phyloP scores from a whole-genome alignment of 2,113 vertebrate species.

The Pteronura brasiliensis region DNA sequence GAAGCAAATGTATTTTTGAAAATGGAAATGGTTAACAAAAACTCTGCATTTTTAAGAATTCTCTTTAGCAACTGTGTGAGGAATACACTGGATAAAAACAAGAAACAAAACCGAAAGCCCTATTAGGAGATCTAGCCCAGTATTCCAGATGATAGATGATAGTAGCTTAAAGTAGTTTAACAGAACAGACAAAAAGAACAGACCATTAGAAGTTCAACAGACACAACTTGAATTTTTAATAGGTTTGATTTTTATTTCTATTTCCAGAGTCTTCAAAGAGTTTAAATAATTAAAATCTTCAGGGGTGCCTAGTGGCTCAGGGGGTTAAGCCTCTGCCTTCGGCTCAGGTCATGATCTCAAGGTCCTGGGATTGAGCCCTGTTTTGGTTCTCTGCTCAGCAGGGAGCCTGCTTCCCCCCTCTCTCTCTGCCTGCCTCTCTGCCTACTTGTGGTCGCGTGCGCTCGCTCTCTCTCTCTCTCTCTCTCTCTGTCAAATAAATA shows the following conservation, averaged over 20 bases:
- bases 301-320: neutral
- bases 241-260: neutral
- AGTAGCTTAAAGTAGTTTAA: neutral
- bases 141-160: neutral
- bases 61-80: neutral
- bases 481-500: no score
- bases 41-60: neutral
- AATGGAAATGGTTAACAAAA: neutral
- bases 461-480: no score
- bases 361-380: no score
- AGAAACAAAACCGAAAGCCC: neutral
- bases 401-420: no score
- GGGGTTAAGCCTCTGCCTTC: no score
- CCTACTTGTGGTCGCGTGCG: no score
- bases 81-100: neutral
- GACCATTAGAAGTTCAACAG: neutral
- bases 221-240: neutral
- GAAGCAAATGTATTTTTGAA: neutral
- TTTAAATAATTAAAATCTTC: neutral
- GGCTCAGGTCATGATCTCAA: no score
- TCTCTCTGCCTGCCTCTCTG: no score
- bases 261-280: neutral
- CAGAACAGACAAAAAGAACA: neutral
- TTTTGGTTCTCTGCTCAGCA: no score
- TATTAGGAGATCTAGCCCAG: neutral